phyloP scores from a whole-genome alignment of 2,888 invertebrate genomes.

The Xanthorhoe spadicearia region DNA sequence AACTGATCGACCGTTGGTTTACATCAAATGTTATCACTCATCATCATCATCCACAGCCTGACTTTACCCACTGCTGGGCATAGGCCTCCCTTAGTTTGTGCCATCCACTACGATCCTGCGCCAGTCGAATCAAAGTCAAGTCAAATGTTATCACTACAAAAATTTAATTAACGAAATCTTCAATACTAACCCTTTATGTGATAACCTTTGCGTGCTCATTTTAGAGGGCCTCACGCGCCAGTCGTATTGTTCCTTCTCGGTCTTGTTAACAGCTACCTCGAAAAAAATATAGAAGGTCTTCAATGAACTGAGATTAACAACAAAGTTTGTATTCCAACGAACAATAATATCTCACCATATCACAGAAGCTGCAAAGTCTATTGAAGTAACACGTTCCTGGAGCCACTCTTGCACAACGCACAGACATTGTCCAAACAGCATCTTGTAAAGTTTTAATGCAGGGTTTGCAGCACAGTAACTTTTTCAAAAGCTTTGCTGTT shows the following conservation, averaged over 20 bases:
- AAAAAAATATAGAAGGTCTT: slow-evolving; percentile 42
- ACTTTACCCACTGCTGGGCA: too few species aligned
- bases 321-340: neutral
- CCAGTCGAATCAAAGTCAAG: too few species aligned
- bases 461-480: slow-evolving; percentile 57
- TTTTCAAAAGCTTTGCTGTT: slow-evolving; percentile 56
- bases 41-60: too few species aligned
- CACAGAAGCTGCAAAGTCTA: slow-evolving; percentile 60
- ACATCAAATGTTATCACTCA: too few species aligned
- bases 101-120: too few species aligned
- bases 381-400: slow-evolving; percentile 57
- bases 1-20: neutral
- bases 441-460: slow-evolving; percentile 56
- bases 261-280: slow-evolving; percentile 61
- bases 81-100: too few species aligned
- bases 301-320: neutral
- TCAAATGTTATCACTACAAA: neutral
- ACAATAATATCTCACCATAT: slow-evolving; percentile 57
- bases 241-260: slow-evolving; percentile 59
- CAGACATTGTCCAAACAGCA: slow-evolving; percentile 66
- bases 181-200: slow-evolving; percentile 55
- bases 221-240: slow-evolving; percentile 58
- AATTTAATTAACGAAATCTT: neutral
- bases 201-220: slow-evolving; percentile 47
- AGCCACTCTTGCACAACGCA: slow-evolving; percentile 68